phyloP scores from a whole-genome alignment of 2,113 vertebrate species.

The Aleadryas rufinucha region DNA sequence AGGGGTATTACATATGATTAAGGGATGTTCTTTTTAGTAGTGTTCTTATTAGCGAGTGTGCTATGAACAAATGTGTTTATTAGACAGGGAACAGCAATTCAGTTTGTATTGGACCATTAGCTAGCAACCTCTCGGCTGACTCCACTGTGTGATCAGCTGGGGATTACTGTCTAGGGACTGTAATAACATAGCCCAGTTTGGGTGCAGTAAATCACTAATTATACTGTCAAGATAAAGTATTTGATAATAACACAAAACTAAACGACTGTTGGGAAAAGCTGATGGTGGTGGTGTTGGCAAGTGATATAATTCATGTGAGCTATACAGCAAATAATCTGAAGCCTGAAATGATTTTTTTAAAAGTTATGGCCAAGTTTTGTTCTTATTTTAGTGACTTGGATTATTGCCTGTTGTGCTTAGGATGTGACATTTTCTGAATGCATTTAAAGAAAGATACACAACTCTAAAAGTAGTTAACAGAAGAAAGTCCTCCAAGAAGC shows the following conservation, averaged over 20 bases:
- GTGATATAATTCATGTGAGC: neutral
- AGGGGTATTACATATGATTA: neutral
- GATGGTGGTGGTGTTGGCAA: neutral
- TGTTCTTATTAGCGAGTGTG: neutral
- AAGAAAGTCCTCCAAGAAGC: neutral
- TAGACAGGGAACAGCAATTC: neutral
- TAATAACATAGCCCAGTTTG: neutral
- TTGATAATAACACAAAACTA: slow-evolving; percentile 11
- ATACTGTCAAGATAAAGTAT: slow-evolving; percentile 7
- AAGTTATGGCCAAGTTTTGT: neutral
- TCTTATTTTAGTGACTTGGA: slow-evolving; percentile 4
- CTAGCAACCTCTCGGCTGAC: neutral
- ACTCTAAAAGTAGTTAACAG: neutral
- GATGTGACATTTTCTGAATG: neutral
- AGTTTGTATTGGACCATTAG: neutral
- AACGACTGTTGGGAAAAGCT: neutral
- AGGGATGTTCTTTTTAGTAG: slow-evolving; percentile 17
- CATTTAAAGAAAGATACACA: neutral
- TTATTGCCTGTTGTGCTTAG: neutral
- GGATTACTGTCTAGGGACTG: neutral
- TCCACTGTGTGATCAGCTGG: neutral
- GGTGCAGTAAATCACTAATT: neutral
- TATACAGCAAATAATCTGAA: neutral
- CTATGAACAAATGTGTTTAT: slow-evolving; percentile 36
- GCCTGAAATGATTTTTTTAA: neutral